A percentile compares a stretch with the other conserved stretches of the same genome.
These are phyloP conservation scores for Palloptera scutellata DNA, from an alignment of 2,888 invertebrate genomes.

Conservation along the genomic window DNA sequence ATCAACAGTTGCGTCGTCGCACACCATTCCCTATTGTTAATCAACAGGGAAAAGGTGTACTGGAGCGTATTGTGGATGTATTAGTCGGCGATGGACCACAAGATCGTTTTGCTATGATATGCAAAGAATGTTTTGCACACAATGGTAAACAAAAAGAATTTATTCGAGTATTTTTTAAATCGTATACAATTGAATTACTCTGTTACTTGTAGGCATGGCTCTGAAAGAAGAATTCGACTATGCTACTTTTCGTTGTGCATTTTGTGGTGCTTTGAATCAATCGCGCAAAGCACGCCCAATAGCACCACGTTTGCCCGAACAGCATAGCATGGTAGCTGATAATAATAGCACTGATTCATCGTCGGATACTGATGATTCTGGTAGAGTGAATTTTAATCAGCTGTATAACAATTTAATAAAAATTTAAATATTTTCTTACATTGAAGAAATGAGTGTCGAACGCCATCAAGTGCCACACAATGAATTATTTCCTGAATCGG, in stretches of 20 bases:
- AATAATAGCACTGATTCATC: conserved; percentile 48
- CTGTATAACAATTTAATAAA: not conserved
- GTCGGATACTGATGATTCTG: conserved; percentile 41
- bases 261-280: conserved; percentile 86
- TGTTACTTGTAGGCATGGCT: conserved; percentile 70
- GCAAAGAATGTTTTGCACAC: conserved; percentile 86
- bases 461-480: conserved; percentile 17
- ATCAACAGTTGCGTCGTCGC: conserved; percentile 52
- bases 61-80: conserved; percentile 93
- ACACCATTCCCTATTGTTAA: conserved; percentile 63
- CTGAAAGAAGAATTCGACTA: conserved; percentile 77
- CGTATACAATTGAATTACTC: conserved; percentile 3
- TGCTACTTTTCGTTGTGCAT: conserved; percentile 87
- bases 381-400: conserved; percentile 31
- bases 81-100: conserved; percentile 94
- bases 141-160: conserved; percentile 73
- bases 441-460: conserved; percentile 11
- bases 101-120: conserved; percentile 94
- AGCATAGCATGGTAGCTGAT: conserved; percentile 26
- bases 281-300: conserved; percentile 86
- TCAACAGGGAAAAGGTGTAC: conserved; percentile 74
- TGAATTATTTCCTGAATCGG: conserved; percentile 5
- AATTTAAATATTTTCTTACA: not conserved
- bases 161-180: not conserved
- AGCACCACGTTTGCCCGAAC: conserved; percentile 69